A percentile compares a stretch with the other conserved stretches of the same genome.
Conservation (phyloP, 2,888 invertebrate species). For the Trachelus troglodyta region DNA sequence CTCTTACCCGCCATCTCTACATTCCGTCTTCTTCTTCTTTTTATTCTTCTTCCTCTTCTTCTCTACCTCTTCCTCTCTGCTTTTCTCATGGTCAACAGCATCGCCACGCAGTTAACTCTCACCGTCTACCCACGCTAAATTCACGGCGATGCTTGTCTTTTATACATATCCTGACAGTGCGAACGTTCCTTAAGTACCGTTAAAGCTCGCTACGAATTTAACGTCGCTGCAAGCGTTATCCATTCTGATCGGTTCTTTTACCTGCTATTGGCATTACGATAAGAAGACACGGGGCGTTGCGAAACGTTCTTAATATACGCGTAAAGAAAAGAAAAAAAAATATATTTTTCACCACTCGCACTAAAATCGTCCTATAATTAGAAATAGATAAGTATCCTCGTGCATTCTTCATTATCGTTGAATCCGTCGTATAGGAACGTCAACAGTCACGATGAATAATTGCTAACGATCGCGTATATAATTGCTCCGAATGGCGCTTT, state of each 20-base stretch:
- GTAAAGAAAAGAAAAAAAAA: not conserved
- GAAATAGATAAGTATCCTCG: not conserved
- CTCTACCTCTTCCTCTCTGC: not conserved
- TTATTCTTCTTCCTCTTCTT: constrained; percentile 3
- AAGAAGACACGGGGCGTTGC: not conserved
- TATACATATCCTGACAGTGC: not conserved
- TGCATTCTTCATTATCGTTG: not conserved
- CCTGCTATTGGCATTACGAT: not conserved
- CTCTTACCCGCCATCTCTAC: constrained; percentile 7
- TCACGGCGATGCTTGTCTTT: not conserved
- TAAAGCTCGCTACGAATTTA: not conserved
- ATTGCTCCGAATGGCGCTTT: not conserved
- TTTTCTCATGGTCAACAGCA: not conserved
- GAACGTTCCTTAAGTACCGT: not conserved
- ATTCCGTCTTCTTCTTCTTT: not conserved
- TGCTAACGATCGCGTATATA: not conserved
- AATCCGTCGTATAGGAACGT: not conserved
- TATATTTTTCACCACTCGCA: not conserved
- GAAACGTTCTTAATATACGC: not conserved
- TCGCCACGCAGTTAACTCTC: not conserved
- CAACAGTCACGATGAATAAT: not conserved
- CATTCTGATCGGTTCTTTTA: not conserved
- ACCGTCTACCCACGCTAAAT: not conserved
- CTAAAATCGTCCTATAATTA: not conserved
- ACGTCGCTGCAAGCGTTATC: not conserved